A percentile compares a stretch with the other conserved stretches of the same genome.
Evolutionary conservation across 30 jellyfish, hydroid and myxozoan genomes (phyloP).

Genomic region (Aurelia sp.): DNA sequence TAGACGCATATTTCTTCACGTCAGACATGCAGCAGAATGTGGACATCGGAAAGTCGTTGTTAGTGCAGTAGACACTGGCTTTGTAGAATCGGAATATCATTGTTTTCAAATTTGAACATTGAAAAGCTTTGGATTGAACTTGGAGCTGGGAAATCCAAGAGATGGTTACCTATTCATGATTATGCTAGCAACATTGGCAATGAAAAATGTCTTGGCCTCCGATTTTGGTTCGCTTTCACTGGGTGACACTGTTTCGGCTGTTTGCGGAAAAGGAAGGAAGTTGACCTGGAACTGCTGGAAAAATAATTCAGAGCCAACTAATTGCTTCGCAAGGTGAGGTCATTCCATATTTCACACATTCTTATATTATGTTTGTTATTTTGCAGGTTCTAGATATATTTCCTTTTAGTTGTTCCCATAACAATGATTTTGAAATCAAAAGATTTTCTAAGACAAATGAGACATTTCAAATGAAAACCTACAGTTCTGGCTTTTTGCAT

Average conservation of each 20-base stretch:
- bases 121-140: constrained; percentile 30
- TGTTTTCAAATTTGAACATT: too few species aligned
- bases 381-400: too few species aligned
- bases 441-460: too few species aligned
- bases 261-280: constrained; percentile 22
- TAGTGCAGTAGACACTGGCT: constrained; percentile 5
- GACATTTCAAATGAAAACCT: too few species aligned
- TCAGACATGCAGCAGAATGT: constrained; percentile 32
- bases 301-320: constrained; percentile 7
- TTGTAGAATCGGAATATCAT: constrained; percentile 12
- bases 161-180: constrained; percentile 49
- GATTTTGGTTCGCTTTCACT: constrained; percentile 15
- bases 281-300: constrained; percentile 26
- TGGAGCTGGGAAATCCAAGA: constrained; percentile 30
- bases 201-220: too few species aligned
- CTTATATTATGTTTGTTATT: too few species aligned
- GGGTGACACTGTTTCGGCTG: constrained; percentile 27
- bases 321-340: constrained; percentile 16
- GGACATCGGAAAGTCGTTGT: constrained; percentile 37
- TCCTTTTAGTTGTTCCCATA: too few species aligned
- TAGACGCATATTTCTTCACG: constrained; percentile 28
- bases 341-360: too few species aligned
- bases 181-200: constrained; percentile 30
- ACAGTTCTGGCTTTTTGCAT: too few species aligned
- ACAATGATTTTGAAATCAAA: too few species aligned